Evolutionary conservation across 2,888 invertebrate species (phyloP), one percentile per base, ranked within the genome.

Genomic region (Parapristionchus giblindavisi): DNA sequence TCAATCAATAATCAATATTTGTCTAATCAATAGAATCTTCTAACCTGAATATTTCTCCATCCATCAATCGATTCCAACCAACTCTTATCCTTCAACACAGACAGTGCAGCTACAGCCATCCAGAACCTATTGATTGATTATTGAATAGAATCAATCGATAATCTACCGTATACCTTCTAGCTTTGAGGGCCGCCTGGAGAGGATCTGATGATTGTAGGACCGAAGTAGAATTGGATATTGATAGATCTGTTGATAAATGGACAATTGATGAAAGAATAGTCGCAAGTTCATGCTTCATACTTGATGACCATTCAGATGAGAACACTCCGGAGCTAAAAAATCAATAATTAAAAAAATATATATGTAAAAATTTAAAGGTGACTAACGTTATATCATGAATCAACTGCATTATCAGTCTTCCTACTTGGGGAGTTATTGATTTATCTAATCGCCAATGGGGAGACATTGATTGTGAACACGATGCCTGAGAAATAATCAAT

Each of bases 61-160:
- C 63, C 60, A 24, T 78, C 52, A n/a, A 77, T 78, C 27, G 78
- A 36, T 65, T 84, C 81, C 54, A 87, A 75, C 87, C 87, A 87
- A 2, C 75, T 65, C 76, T 81, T 79, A 66, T 85, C 81, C 43
- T 95, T 94, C 80, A 97, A 91, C 3, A 83, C 94, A 89, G 96
- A 95, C 21, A 98, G 91, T 0, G 97, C 94, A 0, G 96, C 94
- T 71, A 98, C 90, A 0, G 96, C 93, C 83, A 96, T 89, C 98
- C 98, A 98, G 72, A 90, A 83, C 3, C 82, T 75, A 63, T 56
- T 52, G 17, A 21, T 24, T 11, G 6, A 11, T 29, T 58, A 14
- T 43, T 43, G 8, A 17, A 8, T 43, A 43, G 17, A 43, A 43
- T 8, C 11, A 43, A 43, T 43, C 17, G 17, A 8, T 43, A 43